Evolutionary conservation across 2,888 invertebrate species (phyloP).

Genomic region (Parascotia fuliginaria): DNA sequence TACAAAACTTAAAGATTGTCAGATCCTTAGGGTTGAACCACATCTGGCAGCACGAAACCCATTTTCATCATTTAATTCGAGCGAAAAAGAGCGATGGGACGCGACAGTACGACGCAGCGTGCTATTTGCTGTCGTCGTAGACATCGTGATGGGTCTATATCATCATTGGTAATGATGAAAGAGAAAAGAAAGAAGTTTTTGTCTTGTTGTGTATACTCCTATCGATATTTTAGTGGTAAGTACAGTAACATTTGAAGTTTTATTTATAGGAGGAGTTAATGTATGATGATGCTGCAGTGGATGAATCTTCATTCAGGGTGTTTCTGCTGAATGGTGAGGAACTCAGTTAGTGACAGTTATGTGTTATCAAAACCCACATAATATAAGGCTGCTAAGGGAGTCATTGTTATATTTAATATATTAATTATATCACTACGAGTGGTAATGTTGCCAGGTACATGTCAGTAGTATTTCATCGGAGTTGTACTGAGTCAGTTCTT

Average conservation of each 20-base stretch:
- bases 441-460: constrained; percentile 46
- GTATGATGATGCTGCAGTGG: constrained; percentile 73
- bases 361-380: background rate
- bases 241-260: background rate
- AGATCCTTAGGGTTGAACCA: too few relatives aligned
- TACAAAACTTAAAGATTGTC: too few relatives aligned
- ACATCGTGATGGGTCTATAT: too few relatives aligned
- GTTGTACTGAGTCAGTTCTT: constrained; percentile 46
- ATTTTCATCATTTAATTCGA: too few relatives aligned
- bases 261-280: constrained; percentile 76
- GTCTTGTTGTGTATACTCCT: too few relatives aligned
- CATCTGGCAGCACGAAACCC: too few relatives aligned
- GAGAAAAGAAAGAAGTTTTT: too few relatives aligned
- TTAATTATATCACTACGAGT: constrained; percentile 45
- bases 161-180: too few relatives aligned
- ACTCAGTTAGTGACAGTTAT: constrained; percentile 39
- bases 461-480: constrained; percentile 47
- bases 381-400: constrained; percentile 26
- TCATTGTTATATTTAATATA: constrained; percentile 26
- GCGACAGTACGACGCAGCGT: too few relatives aligned
- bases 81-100: too few relatives aligned
- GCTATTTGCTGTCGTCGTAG: too few relatives aligned
- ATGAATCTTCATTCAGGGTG: constrained; percentile 77
- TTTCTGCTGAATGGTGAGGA: constrained; percentile 76
- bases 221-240: too few relatives aligned